Evolutionary conservation across 1,140 invertebrate genomes (phyloP).

Genomic region (Cotesia vestalis): DNA sequence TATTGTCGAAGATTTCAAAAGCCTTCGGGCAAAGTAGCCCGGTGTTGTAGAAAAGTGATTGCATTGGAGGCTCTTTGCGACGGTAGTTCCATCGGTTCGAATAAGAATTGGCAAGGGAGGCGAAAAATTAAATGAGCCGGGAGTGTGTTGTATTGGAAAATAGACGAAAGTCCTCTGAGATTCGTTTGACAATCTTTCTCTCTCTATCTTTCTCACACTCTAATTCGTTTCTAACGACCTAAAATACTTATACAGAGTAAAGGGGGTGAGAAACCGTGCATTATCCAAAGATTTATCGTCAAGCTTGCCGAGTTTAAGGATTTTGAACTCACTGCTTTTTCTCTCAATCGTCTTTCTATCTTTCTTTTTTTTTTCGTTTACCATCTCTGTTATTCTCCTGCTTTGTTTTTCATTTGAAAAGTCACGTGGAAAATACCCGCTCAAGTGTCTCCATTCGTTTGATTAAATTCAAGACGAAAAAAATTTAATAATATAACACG

Average conservation of each 20-base stretch:
- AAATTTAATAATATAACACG: constrained; percentile 2
- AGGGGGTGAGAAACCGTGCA: not conserved
- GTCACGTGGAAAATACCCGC: constrained; percentile 25
- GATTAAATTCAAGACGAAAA: constrained; percentile 4
- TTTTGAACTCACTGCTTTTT: not conserved
- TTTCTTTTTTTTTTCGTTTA: not conserved
- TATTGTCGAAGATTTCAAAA: constrained; percentile 7
- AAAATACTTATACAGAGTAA: constrained; percentile 12
- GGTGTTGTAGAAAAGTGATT: constrained; percentile 6
- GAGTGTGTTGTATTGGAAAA: constrained; percentile 31
- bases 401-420: constrained; percentile 13
- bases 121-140: constrained; percentile 36
- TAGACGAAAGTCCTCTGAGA: constrained; percentile 14
- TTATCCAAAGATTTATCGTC: constrained; percentile 19
- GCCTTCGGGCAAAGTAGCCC: constrained; percentile 7
- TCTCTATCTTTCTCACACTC: not conserved
- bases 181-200: constrained; percentile 23
- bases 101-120: constrained; percentile 33
- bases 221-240: constrained; percentile 33
- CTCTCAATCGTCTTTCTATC: not conserved
- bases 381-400: not conserved
- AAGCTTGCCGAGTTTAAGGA: not conserved
- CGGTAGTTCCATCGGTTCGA: constrained; percentile 20
- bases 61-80: constrained; percentile 9
- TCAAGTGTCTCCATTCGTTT: constrained; percentile 10